These are phyloP conservation scores for Synchiropus splendidus DNA, from an alignment of 2,113 vertebrate species.

Conservation along the genomic window DNA sequence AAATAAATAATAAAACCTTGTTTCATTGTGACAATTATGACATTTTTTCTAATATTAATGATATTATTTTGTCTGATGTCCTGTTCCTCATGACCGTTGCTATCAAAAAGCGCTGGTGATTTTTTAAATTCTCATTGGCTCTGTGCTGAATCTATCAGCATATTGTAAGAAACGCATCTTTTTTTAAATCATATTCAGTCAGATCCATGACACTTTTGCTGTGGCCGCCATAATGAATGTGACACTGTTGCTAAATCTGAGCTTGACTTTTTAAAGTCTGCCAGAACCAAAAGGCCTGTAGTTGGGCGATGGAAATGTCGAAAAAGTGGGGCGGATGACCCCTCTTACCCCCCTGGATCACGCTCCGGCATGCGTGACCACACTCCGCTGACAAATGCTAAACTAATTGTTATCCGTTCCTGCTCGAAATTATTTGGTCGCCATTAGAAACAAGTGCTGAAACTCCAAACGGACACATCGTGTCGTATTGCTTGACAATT, in stretches of 20 bases:
- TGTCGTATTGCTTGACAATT: constrained; percentile 43
- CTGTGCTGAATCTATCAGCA: no score
- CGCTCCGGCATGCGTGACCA: constrained; percentile 39
- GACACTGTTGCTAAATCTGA: constrained; percentile 10
- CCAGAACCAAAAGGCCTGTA: constrained; percentile 19
- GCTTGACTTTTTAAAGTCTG: background rate
- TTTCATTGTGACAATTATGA: no score
- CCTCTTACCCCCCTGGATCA: constrained; percentile 19
- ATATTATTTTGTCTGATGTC: no score
- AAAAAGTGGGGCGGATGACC: constrained; percentile 9
- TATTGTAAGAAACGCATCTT: no score
- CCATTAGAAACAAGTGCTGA: constrained; percentile 54
- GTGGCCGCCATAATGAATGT: no score
- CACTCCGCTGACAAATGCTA: constrained; percentile 33
- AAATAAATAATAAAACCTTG: no score
- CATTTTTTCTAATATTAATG: no score
- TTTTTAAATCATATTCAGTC: no score
- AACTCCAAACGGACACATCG: constrained; percentile 59
- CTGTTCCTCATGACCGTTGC: no score
- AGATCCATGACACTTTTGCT: no score
- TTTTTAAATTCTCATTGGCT: no score
- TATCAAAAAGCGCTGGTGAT: no score
- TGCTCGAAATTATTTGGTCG: constrained; percentile 52
- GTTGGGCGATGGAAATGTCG: constrained; percentile 42
- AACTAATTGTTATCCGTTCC: constrained; percentile 54